Conservation (phyloP, 2,113 vertebrate genomes). For the Colinus virginianus region DNA sequence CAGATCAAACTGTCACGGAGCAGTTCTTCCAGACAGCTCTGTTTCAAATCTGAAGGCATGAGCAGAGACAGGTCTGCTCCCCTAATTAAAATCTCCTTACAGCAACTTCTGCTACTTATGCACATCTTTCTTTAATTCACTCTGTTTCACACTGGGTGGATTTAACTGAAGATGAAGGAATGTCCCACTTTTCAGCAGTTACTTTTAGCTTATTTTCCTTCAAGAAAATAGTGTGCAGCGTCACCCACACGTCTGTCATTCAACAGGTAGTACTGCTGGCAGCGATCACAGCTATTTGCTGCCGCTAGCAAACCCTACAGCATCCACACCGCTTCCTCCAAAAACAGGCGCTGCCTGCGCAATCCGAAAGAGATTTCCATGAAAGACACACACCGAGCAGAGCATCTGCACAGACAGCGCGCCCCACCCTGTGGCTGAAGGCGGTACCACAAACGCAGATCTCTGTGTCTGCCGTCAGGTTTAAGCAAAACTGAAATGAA, state of each 20-base stretch:
- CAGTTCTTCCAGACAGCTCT: too few relatives aligned
- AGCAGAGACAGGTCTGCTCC: too few relatives aligned
- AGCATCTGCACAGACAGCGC: fast-evolving
- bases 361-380: fast-evolving
- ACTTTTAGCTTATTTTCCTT: background rate
- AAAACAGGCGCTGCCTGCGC: fast-evolving
- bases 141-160: fast-evolving
- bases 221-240: background rate
- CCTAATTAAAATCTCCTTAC: too few relatives aligned
- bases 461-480: fast-evolving
- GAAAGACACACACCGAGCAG: too few relatives aligned
- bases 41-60: background rate
- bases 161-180: background rate
- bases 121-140: background rate
- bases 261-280: background rate
- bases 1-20: fast-evolving
- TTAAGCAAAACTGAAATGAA: fast-evolving
- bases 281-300: fast-evolving
- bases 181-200: background rate
- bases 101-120: background rate
- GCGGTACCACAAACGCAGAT: fast-evolving
- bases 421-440: background rate
- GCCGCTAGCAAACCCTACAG: background rate
- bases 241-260: too few relatives aligned
- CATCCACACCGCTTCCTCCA: fast-evolving